A percentile compares a stretch with the other conserved stretches of the same genome.
phyloP scores from a whole-genome alignment of 92 coral and sea anemone species.

The Palythoa grandiflora region DNA sequence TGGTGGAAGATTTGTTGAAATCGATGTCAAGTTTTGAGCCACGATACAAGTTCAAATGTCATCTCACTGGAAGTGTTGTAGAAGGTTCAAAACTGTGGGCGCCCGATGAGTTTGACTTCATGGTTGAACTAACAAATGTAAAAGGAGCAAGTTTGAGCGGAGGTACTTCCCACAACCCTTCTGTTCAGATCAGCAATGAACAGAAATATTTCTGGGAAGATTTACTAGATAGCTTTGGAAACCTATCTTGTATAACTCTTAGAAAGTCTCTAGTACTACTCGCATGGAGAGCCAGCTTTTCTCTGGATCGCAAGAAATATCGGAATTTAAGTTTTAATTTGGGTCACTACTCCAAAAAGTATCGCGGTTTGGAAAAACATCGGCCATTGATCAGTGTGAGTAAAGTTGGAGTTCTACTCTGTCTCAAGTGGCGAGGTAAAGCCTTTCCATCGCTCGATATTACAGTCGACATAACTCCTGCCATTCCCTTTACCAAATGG shows the following conservation, averaged over 20 bases:
- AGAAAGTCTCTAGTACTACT: slow-evolving; percentile 7
- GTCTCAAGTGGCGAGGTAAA: slow-evolving; percentile 44
- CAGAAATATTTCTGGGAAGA: slow-evolving; percentile 14
- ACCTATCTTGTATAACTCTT: slow-evolving; percentile 19
- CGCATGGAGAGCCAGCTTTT: slow-evolving; percentile 27
- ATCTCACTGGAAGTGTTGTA: slow-evolving; percentile 41
- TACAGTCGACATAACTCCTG: slow-evolving; percentile 57
- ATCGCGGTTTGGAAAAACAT: not conserved
- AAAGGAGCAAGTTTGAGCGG: slow-evolving; percentile 5
- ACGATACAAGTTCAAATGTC: slow-evolving; percentile 11
- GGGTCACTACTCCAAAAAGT: slow-evolving; percentile 1
- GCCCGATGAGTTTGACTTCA: slow-evolving; percentile 59
- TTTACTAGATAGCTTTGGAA: not conserved
- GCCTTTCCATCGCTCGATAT: slow-evolving; percentile 22
- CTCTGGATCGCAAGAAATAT: slow-evolving; percentile 25
- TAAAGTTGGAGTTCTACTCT: slow-evolving; percentile 47
- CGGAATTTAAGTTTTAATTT: slow-evolving; percentile 33
- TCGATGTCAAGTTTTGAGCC: slow-evolving; percentile 37
- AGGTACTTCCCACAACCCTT: not conserved
- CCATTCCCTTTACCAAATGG: slow-evolving; percentile 25
- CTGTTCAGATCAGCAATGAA: slow-evolving; percentile 1
- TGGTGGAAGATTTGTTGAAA: slow-evolving; percentile 38
- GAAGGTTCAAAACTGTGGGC: slow-evolving; percentile 58
- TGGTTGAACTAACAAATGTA: slow-evolving; percentile 41
- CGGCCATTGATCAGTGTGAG: slow-evolving; percentile 1